Conservation (phyloP, 2,113 vertebrate species). For the Dascyllus trimaculatus region DNA sequence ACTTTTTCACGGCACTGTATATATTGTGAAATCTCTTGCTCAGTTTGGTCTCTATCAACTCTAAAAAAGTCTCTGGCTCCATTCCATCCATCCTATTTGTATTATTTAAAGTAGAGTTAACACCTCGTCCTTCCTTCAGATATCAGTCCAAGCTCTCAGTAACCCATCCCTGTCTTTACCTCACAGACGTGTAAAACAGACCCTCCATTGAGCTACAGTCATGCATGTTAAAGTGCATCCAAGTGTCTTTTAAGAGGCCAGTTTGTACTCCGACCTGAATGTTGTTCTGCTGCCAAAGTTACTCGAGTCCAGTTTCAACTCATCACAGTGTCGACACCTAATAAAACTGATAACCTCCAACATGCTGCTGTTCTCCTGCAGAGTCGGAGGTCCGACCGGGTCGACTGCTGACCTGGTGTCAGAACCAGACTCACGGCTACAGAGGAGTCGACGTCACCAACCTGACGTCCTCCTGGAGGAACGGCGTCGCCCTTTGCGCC, state of each 20-base stretch:
- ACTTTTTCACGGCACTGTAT: too few species aligned
- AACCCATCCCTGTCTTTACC: too few species aligned
- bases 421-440: constrained; percentile 93
- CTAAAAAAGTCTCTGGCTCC: too few species aligned
- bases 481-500: constrained; percentile 93
- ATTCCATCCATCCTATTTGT: too few species aligned
- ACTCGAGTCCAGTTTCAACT: background rate
- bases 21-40: too few species aligned
- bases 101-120: too few species aligned
- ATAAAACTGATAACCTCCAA: too few species aligned
- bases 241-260: background rate
- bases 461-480: constrained; percentile 92
- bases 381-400: constrained; percentile 91
- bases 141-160: too few species aligned
- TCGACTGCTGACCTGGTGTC: constrained; percentile 95
- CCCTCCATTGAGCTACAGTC: background rate
- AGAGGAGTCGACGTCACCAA: constrained; percentile 87
- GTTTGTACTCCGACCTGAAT: constrained; percentile 2
- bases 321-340: background rate
- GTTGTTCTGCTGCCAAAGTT: background rate
- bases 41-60: too few species aligned
- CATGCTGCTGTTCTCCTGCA: constrained; percentile 61
- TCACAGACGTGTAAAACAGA: too few species aligned
- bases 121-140: too few species aligned
- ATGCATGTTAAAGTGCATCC: background rate